Conservation (phyloP, 2,888 invertebrate genomes). For the Pandemis heparana region DNA sequence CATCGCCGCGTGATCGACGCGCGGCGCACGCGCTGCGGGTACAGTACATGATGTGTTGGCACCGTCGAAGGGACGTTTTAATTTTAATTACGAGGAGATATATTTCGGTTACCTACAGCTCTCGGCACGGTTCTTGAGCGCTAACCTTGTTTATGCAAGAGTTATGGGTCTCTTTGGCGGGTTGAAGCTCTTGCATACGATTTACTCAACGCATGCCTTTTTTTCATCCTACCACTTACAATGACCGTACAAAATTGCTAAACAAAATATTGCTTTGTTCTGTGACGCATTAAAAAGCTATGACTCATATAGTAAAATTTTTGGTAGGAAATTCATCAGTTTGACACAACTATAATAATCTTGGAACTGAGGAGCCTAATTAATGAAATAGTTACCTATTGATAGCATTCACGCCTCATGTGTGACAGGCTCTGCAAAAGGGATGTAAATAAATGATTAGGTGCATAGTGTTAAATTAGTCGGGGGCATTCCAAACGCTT, state of each 20-base stretch:
- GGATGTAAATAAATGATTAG: constrained; percentile 5
- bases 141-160: background rate
- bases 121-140: background rate
- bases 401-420: background rate
- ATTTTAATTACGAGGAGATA: background rate
- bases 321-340: too few relatives aligned
- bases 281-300: too few relatives aligned
- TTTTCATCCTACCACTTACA: too few relatives aligned
- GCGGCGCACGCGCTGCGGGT: background rate
- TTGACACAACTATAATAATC: too few relatives aligned
- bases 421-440: constrained; percentile 3
- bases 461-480: constrained; percentile 47
- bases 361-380: too few relatives aligned
- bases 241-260: too few relatives aligned
- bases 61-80: constrained; percentile 1
- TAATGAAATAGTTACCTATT: too few relatives aligned
- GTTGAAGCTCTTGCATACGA: background rate
- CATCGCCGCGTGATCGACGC: constrained; percentile 26
- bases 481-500: constrained; percentile 48
- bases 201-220: background rate
- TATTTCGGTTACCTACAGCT: background rate
- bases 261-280: too few relatives aligned
- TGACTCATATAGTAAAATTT: too few relatives aligned
- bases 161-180: background rate
- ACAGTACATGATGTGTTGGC: background rate